phyloP scores from a whole-genome alignment of 2,797 vertebrate genomes.

The Emydoidea blandingii region DNA sequence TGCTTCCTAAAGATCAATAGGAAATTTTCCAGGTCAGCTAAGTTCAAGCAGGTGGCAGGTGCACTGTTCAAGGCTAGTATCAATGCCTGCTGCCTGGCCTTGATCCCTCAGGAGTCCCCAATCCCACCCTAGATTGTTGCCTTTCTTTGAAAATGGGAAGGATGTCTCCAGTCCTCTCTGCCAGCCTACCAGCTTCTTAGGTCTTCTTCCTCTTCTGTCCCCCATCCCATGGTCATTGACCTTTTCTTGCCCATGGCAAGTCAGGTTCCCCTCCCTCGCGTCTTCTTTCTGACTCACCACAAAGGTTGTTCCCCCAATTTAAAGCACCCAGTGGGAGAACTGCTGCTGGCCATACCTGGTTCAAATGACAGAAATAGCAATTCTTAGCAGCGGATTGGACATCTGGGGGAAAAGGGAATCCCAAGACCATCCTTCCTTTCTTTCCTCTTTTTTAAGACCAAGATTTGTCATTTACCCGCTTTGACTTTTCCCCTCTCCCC shows the following conservation, averaged over 20 bases:
- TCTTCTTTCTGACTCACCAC: background rate
- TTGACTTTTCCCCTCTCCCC: background rate
- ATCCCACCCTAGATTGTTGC: background rate
- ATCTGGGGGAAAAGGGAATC: background rate
- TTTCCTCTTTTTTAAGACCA: background rate
- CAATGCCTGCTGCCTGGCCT: background rate
- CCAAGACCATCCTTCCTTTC: background rate
- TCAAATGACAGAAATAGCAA: background rate
- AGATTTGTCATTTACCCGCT: background rate
- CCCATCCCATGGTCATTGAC: background rate
- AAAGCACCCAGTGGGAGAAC: background rate
- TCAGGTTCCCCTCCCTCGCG: background rate
- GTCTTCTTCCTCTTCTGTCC: background rate
- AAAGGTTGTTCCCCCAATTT: background rate
- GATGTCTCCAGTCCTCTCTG: background rate
- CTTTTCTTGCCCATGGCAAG: background rate
- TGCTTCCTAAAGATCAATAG: rapidly evolving
- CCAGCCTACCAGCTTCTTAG: background rate
- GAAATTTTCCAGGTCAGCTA: background rate
- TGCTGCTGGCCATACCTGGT: background rate
- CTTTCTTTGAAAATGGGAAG: background rate
- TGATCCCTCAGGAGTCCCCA: background rate
- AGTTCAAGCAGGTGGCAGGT: background rate
- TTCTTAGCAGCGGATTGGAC: background rate
- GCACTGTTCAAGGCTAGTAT: background rate